phyloP scores from a whole-genome alignment of 1,140 invertebrate species.

The Scaptomyza pallida region DNA sequence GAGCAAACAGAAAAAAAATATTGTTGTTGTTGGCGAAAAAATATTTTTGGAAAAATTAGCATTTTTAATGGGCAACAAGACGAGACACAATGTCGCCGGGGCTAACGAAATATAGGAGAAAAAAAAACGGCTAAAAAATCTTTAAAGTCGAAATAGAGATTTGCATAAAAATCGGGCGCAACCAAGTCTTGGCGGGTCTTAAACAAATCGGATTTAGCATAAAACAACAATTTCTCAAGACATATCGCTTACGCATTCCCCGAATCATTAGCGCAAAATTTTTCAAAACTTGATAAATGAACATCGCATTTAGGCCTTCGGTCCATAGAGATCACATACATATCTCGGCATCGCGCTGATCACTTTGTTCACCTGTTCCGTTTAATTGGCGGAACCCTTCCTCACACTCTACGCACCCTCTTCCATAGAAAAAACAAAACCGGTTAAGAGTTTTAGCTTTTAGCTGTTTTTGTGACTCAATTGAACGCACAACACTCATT shows the following conservation, averaged over 20 bases:
- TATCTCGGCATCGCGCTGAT: constrained; percentile 24
- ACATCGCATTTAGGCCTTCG: constrained; percentile 23
- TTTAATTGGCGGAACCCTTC: constrained; percentile 60
- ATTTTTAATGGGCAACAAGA: constrained; percentile 72
- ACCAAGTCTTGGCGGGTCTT: constrained; percentile 2
- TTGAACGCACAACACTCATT: constrained; percentile 57
- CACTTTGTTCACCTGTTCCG: constrained; percentile 67
- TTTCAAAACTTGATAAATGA: constrained; percentile 45
- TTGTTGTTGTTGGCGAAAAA: constrained; percentile 61
- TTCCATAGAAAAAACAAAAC: constrained; percentile 9
- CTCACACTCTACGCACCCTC: neutral
- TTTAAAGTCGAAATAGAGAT: constrained; percentile 26
- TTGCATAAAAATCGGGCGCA: constrained; percentile 54
- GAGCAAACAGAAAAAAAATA: constrained; percentile 60
- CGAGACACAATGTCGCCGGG: constrained; percentile 77
- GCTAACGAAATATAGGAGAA: neutral
- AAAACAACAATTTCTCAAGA: constrained; percentile 70
- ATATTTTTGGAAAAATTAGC: constrained; percentile 68
- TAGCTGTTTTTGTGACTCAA: constrained; percentile 41
- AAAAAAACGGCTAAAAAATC: constrained; percentile 23
- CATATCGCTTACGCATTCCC: constrained; percentile 34
- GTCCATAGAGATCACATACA: constrained; percentile 5
- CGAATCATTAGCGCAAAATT: constrained; percentile 68
- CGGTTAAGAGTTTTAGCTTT: constrained; percentile 35
- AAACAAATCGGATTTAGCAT: constrained; percentile 48